A percentile compares a stretch with the other conserved stretches of the same genome.
These are phyloP conservation scores for Spea multiplicata DNA, from an alignment of 2,113 vertebrate species.

Conservation along the genomic window DNA sequence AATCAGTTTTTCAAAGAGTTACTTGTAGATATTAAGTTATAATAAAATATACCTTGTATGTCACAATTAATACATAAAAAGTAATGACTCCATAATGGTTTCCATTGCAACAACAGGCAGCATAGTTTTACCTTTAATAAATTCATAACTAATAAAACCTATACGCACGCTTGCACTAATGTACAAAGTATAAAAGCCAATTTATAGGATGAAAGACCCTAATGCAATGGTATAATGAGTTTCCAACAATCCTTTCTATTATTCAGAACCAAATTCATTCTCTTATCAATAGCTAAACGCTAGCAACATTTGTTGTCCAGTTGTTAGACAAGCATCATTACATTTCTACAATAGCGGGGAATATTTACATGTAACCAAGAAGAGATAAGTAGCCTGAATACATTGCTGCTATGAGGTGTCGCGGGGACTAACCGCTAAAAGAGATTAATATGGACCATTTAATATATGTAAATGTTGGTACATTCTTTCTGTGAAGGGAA, in stretches of 20 bases:
- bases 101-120: not conserved
- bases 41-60: too few species aligned
- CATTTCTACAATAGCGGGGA: constrained; percentile 43
- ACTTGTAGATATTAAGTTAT: too few species aligned
- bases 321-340: constrained; percentile 49
- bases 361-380: constrained; percentile 44
- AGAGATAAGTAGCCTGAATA: constrained; percentile 32
- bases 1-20: too few species aligned
- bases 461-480: constrained; percentile 47
- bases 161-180: not conserved
- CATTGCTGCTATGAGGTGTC: constrained; percentile 28
- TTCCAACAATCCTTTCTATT: constrained; percentile 34
- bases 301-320: constrained; percentile 47
- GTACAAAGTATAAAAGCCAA: constrained; percentile 18
- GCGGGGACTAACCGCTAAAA: constrained; percentile 31
- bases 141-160: constrained; percentile 19
- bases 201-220: constrained; percentile 30
- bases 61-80: too few species aligned
- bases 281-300: constrained; percentile 46
- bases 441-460: constrained; percentile 38
- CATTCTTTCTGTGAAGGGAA: constrained; percentile 32
- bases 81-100: not conserved
- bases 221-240: constrained; percentile 41
- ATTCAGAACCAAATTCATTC: constrained; percentile 31
- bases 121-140: constrained; percentile 4